These are phyloP conservation scores for Gasterosteus aculeatus DNA, from an alignment of 2,113 vertebrate genomes.

Conservation along the genomic window DNA sequence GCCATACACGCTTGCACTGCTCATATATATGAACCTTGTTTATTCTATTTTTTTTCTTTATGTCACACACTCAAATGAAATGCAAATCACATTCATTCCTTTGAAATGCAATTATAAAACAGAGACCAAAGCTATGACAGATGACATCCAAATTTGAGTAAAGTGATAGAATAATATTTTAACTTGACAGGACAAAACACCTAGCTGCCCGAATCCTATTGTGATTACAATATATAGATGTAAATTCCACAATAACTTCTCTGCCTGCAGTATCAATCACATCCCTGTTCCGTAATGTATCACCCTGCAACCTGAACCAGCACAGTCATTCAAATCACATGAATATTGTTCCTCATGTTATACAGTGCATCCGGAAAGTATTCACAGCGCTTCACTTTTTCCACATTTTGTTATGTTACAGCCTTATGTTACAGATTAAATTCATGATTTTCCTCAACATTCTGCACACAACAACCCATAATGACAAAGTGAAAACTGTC, in stretches of 20 bases:
- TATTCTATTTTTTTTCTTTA: not conserved
- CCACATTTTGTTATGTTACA: too few relatives aligned
- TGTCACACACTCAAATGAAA: not conserved
- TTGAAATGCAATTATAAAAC: not conserved
- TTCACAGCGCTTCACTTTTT: too few relatives aligned
- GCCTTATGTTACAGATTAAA: too few relatives aligned
- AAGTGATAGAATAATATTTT: not conserved
- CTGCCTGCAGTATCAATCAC: not conserved
- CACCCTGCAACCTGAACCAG: constrained; percentile 20
- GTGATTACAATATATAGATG: not conserved
- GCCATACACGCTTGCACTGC: not conserved
- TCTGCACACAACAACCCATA: too few relatives aligned
- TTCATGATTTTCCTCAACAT: too few relatives aligned
- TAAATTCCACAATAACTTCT: not conserved
- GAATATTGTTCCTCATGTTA: not conserved
- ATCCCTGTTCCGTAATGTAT: constrained; percentile 9
- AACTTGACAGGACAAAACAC: not conserved
- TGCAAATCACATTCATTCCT: too few relatives aligned
- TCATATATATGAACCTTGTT: not conserved
- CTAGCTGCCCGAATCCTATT: not conserved
- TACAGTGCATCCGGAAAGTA: too few relatives aligned
- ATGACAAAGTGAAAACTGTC: too few relatives aligned
- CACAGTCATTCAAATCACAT: constrained; percentile 6
- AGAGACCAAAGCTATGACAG: not conserved
- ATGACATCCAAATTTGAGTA: not conserved